These are phyloP conservation scores for Flabesymbios commensalis DNA, from an alignment of 2,888 invertebrate genomes.

Conservation along the genomic window DNA sequence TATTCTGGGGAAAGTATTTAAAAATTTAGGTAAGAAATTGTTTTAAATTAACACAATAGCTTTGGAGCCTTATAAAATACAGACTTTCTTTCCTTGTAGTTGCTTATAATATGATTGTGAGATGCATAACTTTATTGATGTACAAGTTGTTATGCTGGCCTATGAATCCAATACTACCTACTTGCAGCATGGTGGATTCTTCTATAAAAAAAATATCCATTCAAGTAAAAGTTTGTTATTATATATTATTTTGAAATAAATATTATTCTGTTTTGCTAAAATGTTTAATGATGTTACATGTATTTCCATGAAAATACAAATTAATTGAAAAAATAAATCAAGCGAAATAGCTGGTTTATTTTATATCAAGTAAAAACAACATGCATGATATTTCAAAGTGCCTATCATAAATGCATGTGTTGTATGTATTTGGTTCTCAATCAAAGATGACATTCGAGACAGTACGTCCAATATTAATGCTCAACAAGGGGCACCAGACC, in stretches of 20 bases:
- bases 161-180: too few species aligned
- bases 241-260: too few species aligned
- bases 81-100: neutral
- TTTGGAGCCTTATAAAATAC: neutral
- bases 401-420: too few species aligned
- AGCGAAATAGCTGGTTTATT: neutral
- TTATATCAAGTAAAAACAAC: too few species aligned
- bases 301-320: too few species aligned
- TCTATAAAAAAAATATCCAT: neutral
- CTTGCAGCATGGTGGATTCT: too few species aligned
- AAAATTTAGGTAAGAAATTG: slow-evolving; percentile 21
- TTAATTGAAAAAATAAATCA: too few species aligned
- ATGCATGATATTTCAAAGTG: too few species aligned
- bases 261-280: too few species aligned
- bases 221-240: neutral
- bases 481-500: slow-evolving; percentile 26
- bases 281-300: too few species aligned
- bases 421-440: neutral
- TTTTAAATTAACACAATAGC: neutral
- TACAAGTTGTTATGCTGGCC: too few species aligned
- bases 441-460: slow-evolving; percentile 26
- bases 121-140: neutral
- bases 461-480: slow-evolving; percentile 22
- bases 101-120: neutral
- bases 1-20: slow-evolving; percentile 31